Evolutionary conservation across 2,113 vertebrate species (phyloP).

Genomic region (Garra rufa): DNA sequence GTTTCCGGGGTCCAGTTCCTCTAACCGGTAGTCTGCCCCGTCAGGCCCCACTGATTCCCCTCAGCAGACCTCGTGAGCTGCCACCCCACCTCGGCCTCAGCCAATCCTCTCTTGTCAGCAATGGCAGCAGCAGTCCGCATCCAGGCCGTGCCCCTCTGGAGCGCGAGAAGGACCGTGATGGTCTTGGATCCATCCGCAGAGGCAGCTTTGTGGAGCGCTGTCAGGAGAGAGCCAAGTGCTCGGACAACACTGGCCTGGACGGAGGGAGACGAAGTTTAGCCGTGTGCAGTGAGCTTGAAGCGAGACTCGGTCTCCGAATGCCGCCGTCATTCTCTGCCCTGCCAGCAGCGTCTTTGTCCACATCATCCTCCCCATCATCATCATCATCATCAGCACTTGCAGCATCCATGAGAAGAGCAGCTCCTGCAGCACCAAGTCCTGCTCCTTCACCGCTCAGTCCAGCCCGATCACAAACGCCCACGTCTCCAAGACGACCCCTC

Average conservation of each 20-base stretch:
- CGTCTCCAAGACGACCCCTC: conserved; percentile 49
- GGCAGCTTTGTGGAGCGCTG: conserved; percentile 88
- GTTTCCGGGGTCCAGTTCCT: conserved; percentile 18
- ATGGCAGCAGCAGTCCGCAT: conserved; percentile 51
- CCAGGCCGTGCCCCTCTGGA: conserved; percentile 50
- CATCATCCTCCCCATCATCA: neutral
- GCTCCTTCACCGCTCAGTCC: conserved; percentile 58
- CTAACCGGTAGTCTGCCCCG: conserved; percentile 71
- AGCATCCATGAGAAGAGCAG: conserved; percentile 28
- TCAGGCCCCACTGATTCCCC: conserved; percentile 55
- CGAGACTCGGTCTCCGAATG: conserved; percentile 59
- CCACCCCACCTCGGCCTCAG: conserved; percentile 53
- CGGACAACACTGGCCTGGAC: conserved; percentile 61
- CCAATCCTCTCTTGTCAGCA: conserved; percentile 58
- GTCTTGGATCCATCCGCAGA: conserved; percentile 57
- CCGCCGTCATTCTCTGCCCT: neutral
- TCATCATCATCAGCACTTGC: neutral
- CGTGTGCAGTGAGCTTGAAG: conserved; percentile 70
- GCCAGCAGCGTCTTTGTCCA: conserved; percentile 6
- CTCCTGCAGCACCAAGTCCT: conserved; percentile 51
- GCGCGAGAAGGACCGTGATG: conserved; percentile 53
- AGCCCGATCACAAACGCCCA: conserved; percentile 6
- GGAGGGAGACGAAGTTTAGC: conserved; percentile 67
- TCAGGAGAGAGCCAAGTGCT: conserved; percentile 82
- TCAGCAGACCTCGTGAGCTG: conserved; percentile 59